Evolutionary conservation across 2,888 invertebrate genomes (phyloP).

Genomic region (Antheraea assamensis): DNA sequence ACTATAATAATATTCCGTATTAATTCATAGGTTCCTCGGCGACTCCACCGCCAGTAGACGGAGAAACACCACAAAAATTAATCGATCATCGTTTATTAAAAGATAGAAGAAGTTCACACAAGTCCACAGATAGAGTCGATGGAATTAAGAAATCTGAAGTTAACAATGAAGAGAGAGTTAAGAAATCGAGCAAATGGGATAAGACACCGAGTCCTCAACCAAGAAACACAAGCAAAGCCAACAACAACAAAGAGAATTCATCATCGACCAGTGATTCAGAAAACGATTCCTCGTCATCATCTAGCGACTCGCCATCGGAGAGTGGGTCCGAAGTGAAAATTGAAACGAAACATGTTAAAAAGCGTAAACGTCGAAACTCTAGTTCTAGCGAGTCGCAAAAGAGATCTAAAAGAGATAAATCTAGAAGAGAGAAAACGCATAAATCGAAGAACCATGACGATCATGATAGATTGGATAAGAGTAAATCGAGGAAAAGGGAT

Average conservation of each 20-base stretch:
- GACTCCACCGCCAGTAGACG: constrained; percentile 64
- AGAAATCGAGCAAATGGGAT: constrained; percentile 56
- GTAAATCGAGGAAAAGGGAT: constrained; percentile 55
- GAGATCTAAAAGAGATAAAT: constrained; percentile 60
- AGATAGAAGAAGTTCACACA: constrained; percentile 63
- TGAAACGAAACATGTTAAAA: constrained; percentile 53
- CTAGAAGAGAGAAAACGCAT: constrained; percentile 54
- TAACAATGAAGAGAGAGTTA: constrained; percentile 62
- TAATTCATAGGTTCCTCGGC: constrained; percentile 59
- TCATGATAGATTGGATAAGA: constrained; percentile 52
- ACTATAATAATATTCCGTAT: background rate
- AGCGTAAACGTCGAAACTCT: constrained; percentile 64
- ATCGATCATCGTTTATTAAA: constrained; percentile 58
- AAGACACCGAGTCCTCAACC: constrained; percentile 60
- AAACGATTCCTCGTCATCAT: constrained; percentile 58
- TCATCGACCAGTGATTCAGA: constrained; percentile 70
- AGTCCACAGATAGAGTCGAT: constrained; percentile 59
- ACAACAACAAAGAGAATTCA: constrained; percentile 66
- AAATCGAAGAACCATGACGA: constrained; percentile 60
- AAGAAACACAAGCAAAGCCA: constrained; percentile 44
- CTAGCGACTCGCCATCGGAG: constrained; percentile 55
- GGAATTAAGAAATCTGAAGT: constrained; percentile 57
- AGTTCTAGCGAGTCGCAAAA: constrained; percentile 59
- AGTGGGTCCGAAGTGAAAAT: constrained; percentile 51
- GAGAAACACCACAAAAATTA: constrained; percentile 66